phyloP scores from a whole-genome alignment of 1,140 invertebrate species.

The Pseudomyrmex cubaensis region DNA sequence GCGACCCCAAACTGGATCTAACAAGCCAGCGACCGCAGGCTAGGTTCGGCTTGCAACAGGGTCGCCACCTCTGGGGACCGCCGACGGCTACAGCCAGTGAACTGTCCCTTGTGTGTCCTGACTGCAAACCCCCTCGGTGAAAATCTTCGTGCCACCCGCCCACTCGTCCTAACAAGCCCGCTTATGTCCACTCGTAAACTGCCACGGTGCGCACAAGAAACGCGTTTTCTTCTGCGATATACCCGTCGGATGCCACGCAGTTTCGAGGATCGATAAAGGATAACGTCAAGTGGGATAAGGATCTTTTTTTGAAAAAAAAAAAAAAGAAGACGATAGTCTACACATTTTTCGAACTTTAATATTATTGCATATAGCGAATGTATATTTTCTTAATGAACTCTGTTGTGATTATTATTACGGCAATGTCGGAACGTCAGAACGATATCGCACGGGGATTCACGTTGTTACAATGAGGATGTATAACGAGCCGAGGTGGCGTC shows the following conservation, averaged over 20 bases:
- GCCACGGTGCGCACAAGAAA: constrained; percentile 28
- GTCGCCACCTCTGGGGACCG: constrained; percentile 72
- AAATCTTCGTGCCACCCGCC: constrained; percentile 64
- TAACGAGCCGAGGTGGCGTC: constrained; percentile 43
- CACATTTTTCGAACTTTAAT: not conserved
- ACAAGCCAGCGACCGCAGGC: constrained; percentile 78
- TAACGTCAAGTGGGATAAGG: not conserved
- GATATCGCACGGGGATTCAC: not conserved
- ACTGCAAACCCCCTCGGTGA: constrained; percentile 63
- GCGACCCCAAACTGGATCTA: constrained; percentile 78
- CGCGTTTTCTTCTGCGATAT: constrained; percentile 36
- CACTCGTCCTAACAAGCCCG: constrained; percentile 72
- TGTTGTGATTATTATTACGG: not conserved
- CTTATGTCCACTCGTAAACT: constrained; percentile 69
- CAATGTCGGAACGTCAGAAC: not conserved
- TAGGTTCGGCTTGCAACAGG: constrained; percentile 73
- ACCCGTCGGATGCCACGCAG: not conserved
- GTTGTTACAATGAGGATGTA: constrained; percentile 37
- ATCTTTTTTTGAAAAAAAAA: not conserved
- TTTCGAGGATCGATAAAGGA: constrained; percentile 6
- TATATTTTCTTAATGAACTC: constrained; percentile 9
- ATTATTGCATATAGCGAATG: not conserved
- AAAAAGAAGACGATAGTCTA: not conserved
- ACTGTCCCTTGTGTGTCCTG: constrained; percentile 70
- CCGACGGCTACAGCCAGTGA: constrained; percentile 68